phyloP scores from a whole-genome alignment of 2,888 invertebrate genomes.

The Caenorhabditis uteleia region DNA sequence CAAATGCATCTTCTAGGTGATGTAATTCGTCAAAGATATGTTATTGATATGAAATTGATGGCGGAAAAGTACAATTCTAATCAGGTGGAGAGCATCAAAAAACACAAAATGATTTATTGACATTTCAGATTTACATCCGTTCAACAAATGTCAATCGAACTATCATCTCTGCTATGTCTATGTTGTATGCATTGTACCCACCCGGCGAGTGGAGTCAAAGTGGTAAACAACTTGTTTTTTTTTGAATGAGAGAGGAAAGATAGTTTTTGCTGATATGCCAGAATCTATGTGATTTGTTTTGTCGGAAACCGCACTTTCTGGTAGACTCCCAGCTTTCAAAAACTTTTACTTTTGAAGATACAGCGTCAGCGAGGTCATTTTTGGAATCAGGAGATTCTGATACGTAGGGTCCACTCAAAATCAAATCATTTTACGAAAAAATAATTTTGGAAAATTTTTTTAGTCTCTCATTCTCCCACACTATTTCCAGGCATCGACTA shows the following conservation, averaged over 20 bases:
- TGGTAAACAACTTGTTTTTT: slow-evolving; percentile 15
- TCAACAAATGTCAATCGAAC: slow-evolving; percentile 88
- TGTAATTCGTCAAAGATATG: slow-evolving; percentile 15
- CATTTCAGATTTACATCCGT: slow-evolving; percentile 73
- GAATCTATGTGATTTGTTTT: too few relatives aligned
- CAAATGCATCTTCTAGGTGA: slow-evolving; percentile 27
- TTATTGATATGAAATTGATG: slow-evolving; percentile 12
- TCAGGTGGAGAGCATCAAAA: too few relatives aligned
- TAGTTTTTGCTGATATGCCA: too few relatives aligned
- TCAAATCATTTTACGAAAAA: too few relatives aligned
- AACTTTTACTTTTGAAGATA: not conserved
- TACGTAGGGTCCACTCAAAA: too few relatives aligned
- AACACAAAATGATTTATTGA: not conserved
- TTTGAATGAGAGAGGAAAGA: too few relatives aligned
- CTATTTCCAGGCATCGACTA: slow-evolving; percentile 23
- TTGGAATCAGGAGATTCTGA: too few relatives aligned
- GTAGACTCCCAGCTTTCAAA: too few relatives aligned
- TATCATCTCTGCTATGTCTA: slow-evolving; percentile 73
- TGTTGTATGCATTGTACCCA: slow-evolving; percentile 44
- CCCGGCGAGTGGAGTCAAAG: slow-evolving; percentile 25
- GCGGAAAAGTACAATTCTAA: slow-evolving; percentile 12
- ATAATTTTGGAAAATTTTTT: too few relatives aligned
- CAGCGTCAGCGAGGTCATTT: too few relatives aligned
- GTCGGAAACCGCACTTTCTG: too few relatives aligned
- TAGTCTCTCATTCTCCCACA: too few relatives aligned